These are phyloP conservation scores for Hyles vespertilio DNA, from an alignment of 1,140 invertebrate genomes.

Conservation along the genomic window DNA sequence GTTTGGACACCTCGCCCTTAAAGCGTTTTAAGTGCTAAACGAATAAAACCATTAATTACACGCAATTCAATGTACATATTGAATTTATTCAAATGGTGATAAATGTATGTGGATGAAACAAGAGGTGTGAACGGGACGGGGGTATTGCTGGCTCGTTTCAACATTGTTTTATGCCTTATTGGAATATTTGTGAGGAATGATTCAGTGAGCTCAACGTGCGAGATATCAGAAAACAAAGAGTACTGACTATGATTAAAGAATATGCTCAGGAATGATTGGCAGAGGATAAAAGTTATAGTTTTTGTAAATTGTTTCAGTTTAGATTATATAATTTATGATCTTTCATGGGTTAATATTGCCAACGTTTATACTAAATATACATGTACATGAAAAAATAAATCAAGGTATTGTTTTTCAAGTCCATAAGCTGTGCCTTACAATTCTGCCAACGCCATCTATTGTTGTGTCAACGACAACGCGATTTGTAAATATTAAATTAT, in stretches of 20 bases:
- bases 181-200: slow-evolving; percentile 47
- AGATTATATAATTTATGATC: no score
- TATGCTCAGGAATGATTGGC: no score
- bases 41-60: slow-evolving; percentile 76
- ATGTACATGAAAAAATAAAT: no score
- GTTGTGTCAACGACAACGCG: neutral
- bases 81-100: slow-evolving; percentile 76
- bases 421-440: no score
- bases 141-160: slow-evolving; percentile 25
- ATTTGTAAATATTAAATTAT: no score
- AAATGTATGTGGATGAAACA: slow-evolving; percentile 60
- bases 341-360: no score
- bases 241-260: no score
- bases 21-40: slow-evolving; percentile 74
- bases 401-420: no score
- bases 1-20: slow-evolving; percentile 74
- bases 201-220: slow-evolving; percentile 29
- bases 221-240: no score
- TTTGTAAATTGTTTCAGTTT: no score
- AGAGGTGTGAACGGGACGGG: slow-evolving; percentile 56
- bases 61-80: slow-evolving; percentile 74
- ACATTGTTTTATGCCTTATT: slow-evolving; percentile 30
- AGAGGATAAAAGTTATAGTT: no score
- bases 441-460: slow-evolving; percentile 16
- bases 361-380: no score